Conservation (phyloP, 1,140 invertebrate genomes). For the Oscheius sp. region DNA sequence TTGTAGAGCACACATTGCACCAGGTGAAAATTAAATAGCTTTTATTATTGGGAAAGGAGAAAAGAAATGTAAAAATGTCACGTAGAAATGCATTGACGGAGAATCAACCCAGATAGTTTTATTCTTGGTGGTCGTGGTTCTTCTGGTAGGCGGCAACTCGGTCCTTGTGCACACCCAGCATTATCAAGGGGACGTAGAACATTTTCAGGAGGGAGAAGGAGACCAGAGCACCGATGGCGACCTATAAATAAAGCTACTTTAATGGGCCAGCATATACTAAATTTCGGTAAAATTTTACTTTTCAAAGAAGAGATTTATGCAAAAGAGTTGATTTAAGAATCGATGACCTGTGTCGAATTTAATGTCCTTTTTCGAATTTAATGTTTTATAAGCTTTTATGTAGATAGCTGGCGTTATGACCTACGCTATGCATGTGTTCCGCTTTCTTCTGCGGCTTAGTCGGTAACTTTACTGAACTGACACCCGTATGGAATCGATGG, state of each 20-base stretch:
- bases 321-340: background rate
- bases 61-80: no score
- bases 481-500: no score
- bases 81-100: no score
- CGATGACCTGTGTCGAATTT: background rate
- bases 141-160: slow-evolving; percentile 45
- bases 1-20: no score
- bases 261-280: background rate
- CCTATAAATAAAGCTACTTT: slow-evolving; percentile 20
- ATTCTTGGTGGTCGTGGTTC: slow-evolving; percentile 12
- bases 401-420: no score
- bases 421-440: no score
- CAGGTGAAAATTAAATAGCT: no score
- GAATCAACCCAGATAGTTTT: no score
- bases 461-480: no score
- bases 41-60: no score
- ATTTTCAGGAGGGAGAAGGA: slow-evolving; percentile 57
- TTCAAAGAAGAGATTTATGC: slow-evolving; percentile 22
- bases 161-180: slow-evolving; percentile 52
- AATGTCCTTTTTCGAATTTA: background rate
- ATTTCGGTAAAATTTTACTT: background rate
- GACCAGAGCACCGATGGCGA: slow-evolving; percentile 52
- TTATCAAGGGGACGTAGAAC: slow-evolving; percentile 55
- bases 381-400: background rate
- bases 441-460: no score